Percentiles rank a stretch among this genome's conserved stretches.
phyloP scores from a whole-genome alignment of 2,888 invertebrate genomes.

The Polyommatus icarus region DNA sequence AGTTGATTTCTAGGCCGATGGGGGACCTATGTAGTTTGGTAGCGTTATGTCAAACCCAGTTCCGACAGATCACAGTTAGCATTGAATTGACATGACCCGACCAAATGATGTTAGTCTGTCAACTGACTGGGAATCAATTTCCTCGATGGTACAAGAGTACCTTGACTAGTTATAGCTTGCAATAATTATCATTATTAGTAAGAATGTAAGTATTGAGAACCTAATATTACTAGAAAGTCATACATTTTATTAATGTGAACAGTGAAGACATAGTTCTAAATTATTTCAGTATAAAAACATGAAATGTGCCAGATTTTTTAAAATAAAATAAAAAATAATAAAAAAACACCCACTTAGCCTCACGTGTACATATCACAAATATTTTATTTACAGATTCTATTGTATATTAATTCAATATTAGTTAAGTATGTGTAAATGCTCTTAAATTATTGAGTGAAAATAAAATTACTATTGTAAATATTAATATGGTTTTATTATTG shows the following conservation, averaged over 20 bases:
- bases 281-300: not conserved
- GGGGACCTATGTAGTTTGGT: too few relatives aligned
- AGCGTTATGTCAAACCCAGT: too few relatives aligned
- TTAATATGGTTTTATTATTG: conserved; percentile 11
- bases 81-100: too few relatives aligned
- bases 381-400: conserved; percentile 17
- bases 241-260: not conserved
- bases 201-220: too few relatives aligned
- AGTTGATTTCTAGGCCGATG: too few relatives aligned
- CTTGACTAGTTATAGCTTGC: too few relatives aligned
- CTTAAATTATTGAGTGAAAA: conserved; percentile 31
- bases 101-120: too few relatives aligned
- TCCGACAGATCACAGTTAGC: too few relatives aligned
- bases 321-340: not conserved
- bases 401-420: conserved; percentile 6
- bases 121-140: too few relatives aligned
- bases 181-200: too few relatives aligned
- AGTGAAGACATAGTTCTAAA: not conserved
- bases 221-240: too few relatives aligned
- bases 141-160: too few relatives aligned
- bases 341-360: not conserved
- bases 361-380: conserved; percentile 18
- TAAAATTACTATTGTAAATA: conserved; percentile 24
- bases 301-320: not conserved
- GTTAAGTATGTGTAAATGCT: conserved; percentile 20